Percentiles rank a stretch among this genome's conserved stretches.
Conservation (phyloP, 2,888 invertebrate species). For the Meloe dianella region DNA sequence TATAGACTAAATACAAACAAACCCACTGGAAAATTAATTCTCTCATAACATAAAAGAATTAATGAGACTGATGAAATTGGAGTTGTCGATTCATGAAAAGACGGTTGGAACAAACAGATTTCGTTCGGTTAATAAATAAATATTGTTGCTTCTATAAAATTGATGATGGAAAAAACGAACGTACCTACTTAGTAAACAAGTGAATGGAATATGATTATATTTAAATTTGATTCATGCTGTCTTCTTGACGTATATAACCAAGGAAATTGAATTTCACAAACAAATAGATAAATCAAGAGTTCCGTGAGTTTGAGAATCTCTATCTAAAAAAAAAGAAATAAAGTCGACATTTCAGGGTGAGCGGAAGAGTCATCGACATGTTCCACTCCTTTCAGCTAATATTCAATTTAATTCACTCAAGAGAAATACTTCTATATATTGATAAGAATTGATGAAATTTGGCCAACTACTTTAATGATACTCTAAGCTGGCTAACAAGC, state of each 20-base stretch:
- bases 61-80: neutral
- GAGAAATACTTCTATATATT: neutral
- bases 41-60: neutral
- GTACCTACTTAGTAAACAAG: slow-evolving; percentile 29
- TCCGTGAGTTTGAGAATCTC: slow-evolving; percentile 31
- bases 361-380: slow-evolving; percentile 16
- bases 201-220: slow-evolving; percentile 38
- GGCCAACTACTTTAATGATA: slow-evolving; percentile 31
- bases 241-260: slow-evolving; percentile 35
- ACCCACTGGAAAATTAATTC: neutral
- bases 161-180: slow-evolving; percentile 22
- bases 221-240: slow-evolving; percentile 39
- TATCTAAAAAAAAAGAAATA: slow-evolving; percentile 19
- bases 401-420: slow-evolving; percentile 18
- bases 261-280: slow-evolving; percentile 51
- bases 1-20: slow-evolving; percentile 19
- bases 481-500: slow-evolving; percentile 26
- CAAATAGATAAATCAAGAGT: slow-evolving; percentile 49
- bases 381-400: slow-evolving; percentile 7
- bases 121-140: slow-evolving; percentile 15
- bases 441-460: slow-evolving; percentile 1
- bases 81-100: too few relatives aligned
- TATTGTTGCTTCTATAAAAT: slow-evolving; percentile 20
- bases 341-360: slow-evolving; percentile 7
- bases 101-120: neutral